Conservation (phyloP, 2,113 vertebrate genomes). For the Oreochromis aureus region DNA sequence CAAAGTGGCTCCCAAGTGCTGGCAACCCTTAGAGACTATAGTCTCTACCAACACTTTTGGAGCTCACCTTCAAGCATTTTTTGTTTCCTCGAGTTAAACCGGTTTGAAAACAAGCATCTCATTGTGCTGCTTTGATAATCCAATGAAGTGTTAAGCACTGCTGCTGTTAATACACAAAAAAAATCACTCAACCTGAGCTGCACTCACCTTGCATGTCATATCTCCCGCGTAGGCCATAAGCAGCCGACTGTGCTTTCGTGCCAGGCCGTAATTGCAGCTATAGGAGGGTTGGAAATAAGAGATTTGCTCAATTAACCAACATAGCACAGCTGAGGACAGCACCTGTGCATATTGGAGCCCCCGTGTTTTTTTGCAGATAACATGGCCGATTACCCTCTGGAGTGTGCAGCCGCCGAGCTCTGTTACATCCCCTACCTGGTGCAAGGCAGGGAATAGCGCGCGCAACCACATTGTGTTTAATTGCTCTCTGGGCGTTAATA, state of each 20-base stretch:
- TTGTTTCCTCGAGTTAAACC: background rate
- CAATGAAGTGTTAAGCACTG: background rate
- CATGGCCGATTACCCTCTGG: constrained; percentile 70
- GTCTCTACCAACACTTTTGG: background rate
- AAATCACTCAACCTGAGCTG: background rate
- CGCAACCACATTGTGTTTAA: constrained; percentile 51
- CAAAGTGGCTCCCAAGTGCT: background rate
- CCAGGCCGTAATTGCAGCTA: constrained; percentile 63
- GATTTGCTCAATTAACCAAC: constrained; percentile 77
- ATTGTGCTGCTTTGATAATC: background rate
- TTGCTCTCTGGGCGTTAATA: constrained; percentile 63
- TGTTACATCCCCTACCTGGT: constrained; percentile 55
- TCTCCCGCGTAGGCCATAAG: constrained; percentile 45
- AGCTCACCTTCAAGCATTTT: background rate
- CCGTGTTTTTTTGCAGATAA: constrained; percentile 46
- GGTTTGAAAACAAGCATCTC: background rate
- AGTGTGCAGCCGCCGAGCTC: constrained; percentile 31
- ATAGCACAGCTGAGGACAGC: constrained; percentile 70
- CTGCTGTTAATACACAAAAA: background rate
- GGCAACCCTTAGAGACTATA: background rate
- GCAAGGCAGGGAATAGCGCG: constrained; percentile 7
- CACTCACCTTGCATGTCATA: constrained; percentile 40
- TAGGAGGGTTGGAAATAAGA: constrained; percentile 71
- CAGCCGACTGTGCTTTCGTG: constrained; percentile 31
- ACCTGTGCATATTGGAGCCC: constrained; percentile 67